Evolutionary conservation across 2,113 vertebrate genomes (phyloP), one percentile per base, ranked within the genome.

Genomic region (Ondatra zibethicus): DNA sequence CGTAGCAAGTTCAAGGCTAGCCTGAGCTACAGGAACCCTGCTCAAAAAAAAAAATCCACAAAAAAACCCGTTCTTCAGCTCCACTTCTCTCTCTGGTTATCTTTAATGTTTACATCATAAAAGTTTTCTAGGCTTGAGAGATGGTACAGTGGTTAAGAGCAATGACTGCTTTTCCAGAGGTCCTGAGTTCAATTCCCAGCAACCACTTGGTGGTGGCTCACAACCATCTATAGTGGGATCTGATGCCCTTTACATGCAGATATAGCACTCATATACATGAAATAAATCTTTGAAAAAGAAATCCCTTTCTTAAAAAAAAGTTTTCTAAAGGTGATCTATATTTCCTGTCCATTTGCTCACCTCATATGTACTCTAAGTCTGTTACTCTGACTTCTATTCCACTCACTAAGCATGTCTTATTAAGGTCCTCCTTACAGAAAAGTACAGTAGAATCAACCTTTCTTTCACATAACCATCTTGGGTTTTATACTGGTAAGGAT

Each of bases 401-500:
- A 88, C 70, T 94, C 61, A 87, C 39, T 72, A 81, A 47, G 73
- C n/a, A 63, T 36, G 7, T 78, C 63, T 82, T 89, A 8, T 52
- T 89, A 82, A 89, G n/a, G 6, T 90, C 68, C 39, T 91, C 52
- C 47, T 75, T 95, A 80, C 25, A 95, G 80, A 78, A 89, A 89
- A 92, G 33, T 65, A 52, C n/a, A 89, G n/a, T 89, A 82, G 42
- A 89, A 93, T 89, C 78, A 77, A 87, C 70, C 50, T 93, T 81
- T 87, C 87, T 73, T 45, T 89, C 75, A 93, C 36, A 84, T 82
- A 70, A 73, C 61, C 50, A 89, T 52, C 76, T 93, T 31, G 75
- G 80, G 25, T 76, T 94, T 93, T 88, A 91, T 2, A 73, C 36
- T 68, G 11, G 65, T 47, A 90, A 58, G 66, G 72, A 91, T 58